These are phyloP conservation scores for Chymomyza amoena DNA, from an alignment of 2,888 invertebrate genomes.

Conservation along the genomic window DNA sequence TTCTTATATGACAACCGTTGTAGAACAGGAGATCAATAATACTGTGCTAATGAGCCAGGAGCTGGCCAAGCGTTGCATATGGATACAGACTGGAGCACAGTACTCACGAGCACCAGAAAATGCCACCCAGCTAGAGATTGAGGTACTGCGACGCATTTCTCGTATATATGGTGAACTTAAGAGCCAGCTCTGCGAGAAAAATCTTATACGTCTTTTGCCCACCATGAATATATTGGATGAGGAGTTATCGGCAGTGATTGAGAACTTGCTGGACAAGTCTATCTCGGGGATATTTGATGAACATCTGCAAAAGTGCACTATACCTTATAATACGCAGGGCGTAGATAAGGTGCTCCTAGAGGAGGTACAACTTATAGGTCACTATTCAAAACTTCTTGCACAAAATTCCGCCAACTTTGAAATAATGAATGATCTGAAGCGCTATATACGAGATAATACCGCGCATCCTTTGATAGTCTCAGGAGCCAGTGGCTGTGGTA, in stretches of 20 bases:
- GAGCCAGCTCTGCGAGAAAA: constrained; percentile 86
- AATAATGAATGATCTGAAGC: constrained; percentile 76
- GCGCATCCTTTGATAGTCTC: constrained; percentile 84
- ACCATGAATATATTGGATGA: constrained; percentile 76
- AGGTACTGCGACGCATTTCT: constrained; percentile 84
- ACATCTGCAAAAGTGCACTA: constrained; percentile 81
- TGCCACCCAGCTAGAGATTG: constrained; percentile 82
- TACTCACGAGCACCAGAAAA: constrained; percentile 80
- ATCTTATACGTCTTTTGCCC: constrained; percentile 83
- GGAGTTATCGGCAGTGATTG: constrained; percentile 81
- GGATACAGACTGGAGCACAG: constrained; percentile 85
- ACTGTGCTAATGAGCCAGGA: constrained; percentile 89
- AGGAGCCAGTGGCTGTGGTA: constrained; percentile 90
- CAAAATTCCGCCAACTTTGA: constrained; percentile 80
- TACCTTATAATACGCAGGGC: constrained; percentile 84
- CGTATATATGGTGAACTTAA: constrained; percentile 87
- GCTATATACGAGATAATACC: constrained; percentile 80
- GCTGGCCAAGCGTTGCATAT: constrained; percentile 87
- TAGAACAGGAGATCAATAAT: constrained; percentile 91
- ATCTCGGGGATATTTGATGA: constrained; percentile 86
- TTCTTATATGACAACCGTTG: constrained; percentile 88
- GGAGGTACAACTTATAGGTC: constrained; percentile 85
- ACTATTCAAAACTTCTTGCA: constrained; percentile 84
- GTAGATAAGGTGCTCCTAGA: constrained; percentile 85
- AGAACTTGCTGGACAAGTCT: constrained; percentile 84